Base-by-base conservation (phyloP, 2,888 invertebrate species). In the Azorinus chamasolen region DNA sequence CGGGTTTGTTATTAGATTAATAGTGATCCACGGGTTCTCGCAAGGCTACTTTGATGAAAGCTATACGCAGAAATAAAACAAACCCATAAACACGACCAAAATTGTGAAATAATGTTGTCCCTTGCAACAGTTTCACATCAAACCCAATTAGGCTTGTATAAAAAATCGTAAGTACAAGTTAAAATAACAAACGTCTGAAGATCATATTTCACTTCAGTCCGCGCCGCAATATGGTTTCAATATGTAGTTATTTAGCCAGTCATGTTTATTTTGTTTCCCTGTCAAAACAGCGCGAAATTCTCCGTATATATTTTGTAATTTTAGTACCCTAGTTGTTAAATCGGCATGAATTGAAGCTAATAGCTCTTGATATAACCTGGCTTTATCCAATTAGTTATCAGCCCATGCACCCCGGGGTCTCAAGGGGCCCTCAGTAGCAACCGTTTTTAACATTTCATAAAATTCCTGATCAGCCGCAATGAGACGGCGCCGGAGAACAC, bases 321-420 rank as follows among this genome's bases (percentile, higher is more conserved):
- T 27, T 69, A 78, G 72, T 59, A 71, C 41, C 20, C 32, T 48
- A 58, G 58, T 57, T 61, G 45, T 57, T 65, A 69, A 69, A 78
- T 54, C 59, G 43, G 64, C 54, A 57, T 39, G 54, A 65, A 55
- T 64, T 78, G 78, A 78, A 72, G 78, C 63, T 72, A 68, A 69
- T 72, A 72, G 54, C 61, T 72, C 68, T 68, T 78, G 78, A 73
- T 69, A 69, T 63, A 54, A 72, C 58, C 43, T 54, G 63, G 72
- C 65, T 80, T 80, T 73, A 70, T 70, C 80, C 76, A 80, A 80
- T 80, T 80, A 80, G 73, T 58, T 64, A 80, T 77, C 80, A 66
- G 61, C 43, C 37, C 61, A 62, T 16, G 48, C 63, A 48, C 76
- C 54, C 62, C 66, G 50, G 69, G 77, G 63, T 37, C 37, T 70